These are phyloP conservation scores for Drosophila parthenogenetica DNA, from an alignment of 2,888 invertebrate species.

Conservation along the genomic window DNA sequence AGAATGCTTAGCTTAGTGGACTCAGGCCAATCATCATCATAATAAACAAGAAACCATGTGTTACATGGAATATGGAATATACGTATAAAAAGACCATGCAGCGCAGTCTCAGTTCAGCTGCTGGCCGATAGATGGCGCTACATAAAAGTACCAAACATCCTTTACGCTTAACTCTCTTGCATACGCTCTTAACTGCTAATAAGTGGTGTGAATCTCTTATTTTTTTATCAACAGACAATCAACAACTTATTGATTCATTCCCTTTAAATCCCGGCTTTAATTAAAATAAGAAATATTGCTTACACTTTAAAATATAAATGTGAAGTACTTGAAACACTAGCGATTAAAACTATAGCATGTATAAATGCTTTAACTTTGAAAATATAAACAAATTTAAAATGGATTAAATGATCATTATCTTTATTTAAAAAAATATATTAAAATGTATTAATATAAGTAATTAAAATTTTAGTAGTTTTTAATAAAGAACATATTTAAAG, in stretches of 20 bases:
- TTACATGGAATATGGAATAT: background rate
- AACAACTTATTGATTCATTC: background rate
- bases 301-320: too few relatives aligned
- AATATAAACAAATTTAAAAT: background rate
- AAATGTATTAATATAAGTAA: too few relatives aligned
- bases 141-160: conserved; percentile 37
- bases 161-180: conserved; percentile 14
- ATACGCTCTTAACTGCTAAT: background rate
- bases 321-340: too few relatives aligned
- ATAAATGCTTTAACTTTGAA: background rate
- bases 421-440: too few relatives aligned
- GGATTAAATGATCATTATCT: background rate
- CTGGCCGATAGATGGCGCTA: conserved; percentile 42
- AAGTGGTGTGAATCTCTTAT: conserved; percentile 4
- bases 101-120: conserved; percentile 8
- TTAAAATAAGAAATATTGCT: background rate
- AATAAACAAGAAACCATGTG: background rate
- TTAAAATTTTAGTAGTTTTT: too few relatives aligned
- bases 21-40: background rate
- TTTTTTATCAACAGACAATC: background rate
- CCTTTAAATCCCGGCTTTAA: background rate
- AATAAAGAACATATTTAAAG: too few relatives aligned
- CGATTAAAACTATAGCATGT: too few relatives aligned
- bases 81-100: background rate
- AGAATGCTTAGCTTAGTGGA: background rate